A percentile compares a stretch with the other conserved stretches of the same genome.
These are phyloP conservation scores for Argopecten irradians DNA, from an alignment of 1,140 invertebrate species.

Conservation along the genomic window DNA sequence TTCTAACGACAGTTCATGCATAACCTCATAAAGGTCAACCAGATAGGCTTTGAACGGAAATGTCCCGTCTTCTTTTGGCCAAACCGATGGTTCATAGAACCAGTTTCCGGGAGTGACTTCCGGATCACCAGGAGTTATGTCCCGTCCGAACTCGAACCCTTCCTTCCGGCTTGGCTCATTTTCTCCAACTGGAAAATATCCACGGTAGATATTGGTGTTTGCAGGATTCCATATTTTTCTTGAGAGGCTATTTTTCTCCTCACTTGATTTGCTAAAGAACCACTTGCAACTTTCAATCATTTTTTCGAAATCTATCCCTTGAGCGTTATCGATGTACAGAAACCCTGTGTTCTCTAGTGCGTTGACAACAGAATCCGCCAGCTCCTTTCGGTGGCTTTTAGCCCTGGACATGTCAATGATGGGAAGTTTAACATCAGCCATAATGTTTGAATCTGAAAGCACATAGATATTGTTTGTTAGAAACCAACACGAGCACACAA, in stretches of 20 bases:
- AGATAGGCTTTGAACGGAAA: conserved; percentile 56
- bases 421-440: conserved; percentile 42
- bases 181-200: conserved; percentile 59
- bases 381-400: conserved; percentile 42
- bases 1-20: conserved; percentile 47
- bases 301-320: conserved; percentile 57
- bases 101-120: conserved; percentile 50
- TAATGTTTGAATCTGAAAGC: neutral
- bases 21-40: conserved; percentile 45
- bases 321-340: conserved; percentile 59
- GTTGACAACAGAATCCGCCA: conserved; percentile 51
- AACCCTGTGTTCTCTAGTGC: conserved; percentile 63
- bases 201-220: conserved; percentile 59
- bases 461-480: no score
- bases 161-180: conserved; percentile 58
- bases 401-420: conserved; percentile 59
- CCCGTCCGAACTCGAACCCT: conserved; percentile 59
- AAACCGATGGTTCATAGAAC: conserved; percentile 59
- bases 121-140: conserved; percentile 46
- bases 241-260: conserved; percentile 46
- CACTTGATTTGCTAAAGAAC: conserved; percentile 55
- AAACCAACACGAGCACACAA: no score
- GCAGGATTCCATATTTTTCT: conserved; percentile 60
- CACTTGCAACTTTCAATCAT: conserved; percentile 54
- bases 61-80: conserved; percentile 55